phyloP scores from a whole-genome alignment of 2,888 invertebrate species.

The Mactromeris polynyma region DNA sequence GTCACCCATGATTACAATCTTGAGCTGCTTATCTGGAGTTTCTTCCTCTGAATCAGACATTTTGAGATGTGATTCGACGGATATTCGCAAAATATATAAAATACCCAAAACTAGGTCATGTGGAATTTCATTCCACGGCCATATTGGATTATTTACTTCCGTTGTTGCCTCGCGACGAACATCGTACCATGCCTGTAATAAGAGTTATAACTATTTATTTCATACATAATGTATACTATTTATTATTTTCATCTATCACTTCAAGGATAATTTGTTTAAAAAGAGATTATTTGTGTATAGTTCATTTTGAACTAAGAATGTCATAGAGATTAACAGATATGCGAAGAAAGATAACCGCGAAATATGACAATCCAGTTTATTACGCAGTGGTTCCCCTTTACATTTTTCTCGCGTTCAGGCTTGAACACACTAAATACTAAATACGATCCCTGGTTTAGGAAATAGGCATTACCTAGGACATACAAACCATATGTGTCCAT shows the following conservation, averaged over 20 bases:
- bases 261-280: background rate
- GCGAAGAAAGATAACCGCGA: background rate
- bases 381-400: too few relatives aligned
- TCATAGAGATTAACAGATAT: background rate
- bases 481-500: too few relatives aligned
- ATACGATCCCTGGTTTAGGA: too few relatives aligned
- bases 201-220: background rate
- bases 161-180: slow-evolving; percentile 62
- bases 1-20: slow-evolving; percentile 94
- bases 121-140: slow-evolving; percentile 39
- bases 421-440: too few relatives aligned
- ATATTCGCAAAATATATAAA: background rate
- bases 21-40: slow-evolving; percentile 89
- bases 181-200: background rate
- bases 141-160: slow-evolving; percentile 70
- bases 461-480: too few relatives aligned
- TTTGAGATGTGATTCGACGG: slow-evolving; percentile 16
- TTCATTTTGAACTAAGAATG: background rate
- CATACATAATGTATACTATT: background rate
- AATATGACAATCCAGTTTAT: background rate
- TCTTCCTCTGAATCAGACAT: slow-evolving; percentile 87
- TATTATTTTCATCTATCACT: background rate
- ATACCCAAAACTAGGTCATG: slow-evolving; percentile 40
- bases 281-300: background rate
- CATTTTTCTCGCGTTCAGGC: too few relatives aligned